phyloP scores from a whole-genome alignment of 2,797 vertebrate species.

The Carapus acus region DNA sequence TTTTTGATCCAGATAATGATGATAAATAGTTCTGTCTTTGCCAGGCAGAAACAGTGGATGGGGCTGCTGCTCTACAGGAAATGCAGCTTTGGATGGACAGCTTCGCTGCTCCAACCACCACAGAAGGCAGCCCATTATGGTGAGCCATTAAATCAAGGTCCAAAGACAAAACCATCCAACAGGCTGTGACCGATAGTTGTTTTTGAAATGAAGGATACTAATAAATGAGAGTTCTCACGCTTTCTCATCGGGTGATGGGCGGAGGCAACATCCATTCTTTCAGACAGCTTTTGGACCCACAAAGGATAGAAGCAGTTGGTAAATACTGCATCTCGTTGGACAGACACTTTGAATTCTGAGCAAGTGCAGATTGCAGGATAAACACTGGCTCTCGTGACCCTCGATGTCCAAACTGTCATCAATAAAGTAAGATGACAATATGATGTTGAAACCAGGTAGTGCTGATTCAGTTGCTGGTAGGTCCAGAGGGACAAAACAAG shows the following conservation, averaged over 20 bases:
- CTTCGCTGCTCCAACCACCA: conserved; percentile 6
- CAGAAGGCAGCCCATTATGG: conserved; percentile 13
- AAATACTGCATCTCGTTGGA: conserved; percentile 34
- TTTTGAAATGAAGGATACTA: too few species aligned
- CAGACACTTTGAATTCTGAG: conserved; percentile 25
- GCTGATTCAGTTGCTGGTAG: too few species aligned
- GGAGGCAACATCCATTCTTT: conserved; percentile 31
- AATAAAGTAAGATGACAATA: too few species aligned
- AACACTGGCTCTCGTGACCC: neutral
- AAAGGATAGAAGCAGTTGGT: conserved; percentile 3
- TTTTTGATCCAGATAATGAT: conserved; percentile 34
- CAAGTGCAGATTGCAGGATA: neutral
- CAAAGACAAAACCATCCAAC: too few species aligned
- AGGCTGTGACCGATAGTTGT: too few species aligned
- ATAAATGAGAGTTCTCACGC: too few species aligned
- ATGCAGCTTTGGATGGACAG: conserved; percentile 1
- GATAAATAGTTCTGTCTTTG: conserved; percentile 39
- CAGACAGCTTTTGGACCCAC: conserved; percentile 22
- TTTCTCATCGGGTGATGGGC: conserved; percentile 15
- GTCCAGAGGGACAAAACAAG: too few species aligned
- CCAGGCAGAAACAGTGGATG: conserved; percentile 53
- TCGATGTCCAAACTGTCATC: neutral
- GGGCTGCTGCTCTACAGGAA: conserved; percentile 49
- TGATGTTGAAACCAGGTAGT: too few species aligned
- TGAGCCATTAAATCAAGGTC: conserved; percentile 27